Conservation (phyloP, 1,140 invertebrate genomes). For the Thaumatotibia leucotreta region DNA sequence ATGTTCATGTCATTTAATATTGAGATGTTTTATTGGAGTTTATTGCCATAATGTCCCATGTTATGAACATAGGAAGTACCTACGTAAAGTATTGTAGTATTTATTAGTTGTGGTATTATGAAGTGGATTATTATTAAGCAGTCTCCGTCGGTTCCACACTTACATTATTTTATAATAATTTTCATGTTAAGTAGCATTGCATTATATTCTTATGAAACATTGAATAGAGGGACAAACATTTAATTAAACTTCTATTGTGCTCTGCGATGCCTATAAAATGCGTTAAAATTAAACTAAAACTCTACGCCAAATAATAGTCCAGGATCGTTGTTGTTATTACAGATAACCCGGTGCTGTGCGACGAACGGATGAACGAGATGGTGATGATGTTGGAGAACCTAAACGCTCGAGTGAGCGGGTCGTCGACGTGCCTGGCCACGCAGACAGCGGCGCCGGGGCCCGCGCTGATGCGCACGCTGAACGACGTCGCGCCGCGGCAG, state of each 20-base stretch:
- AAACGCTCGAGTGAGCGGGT: conserved; percentile 82
- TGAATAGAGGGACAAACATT: no score
- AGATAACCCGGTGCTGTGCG: conserved; percentile 88
- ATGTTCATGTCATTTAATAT: no score
- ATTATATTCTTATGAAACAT: no score
- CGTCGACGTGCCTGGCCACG: conserved; percentile 75
- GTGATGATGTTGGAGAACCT: conserved; percentile 81
- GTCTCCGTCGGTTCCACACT: no score
- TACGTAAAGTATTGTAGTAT: no score
- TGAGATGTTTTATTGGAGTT: no score
- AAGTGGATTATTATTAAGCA: no score
- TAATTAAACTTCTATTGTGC: not conserved
- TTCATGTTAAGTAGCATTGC: no score
- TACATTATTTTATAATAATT: no score
- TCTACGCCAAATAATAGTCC: not conserved
- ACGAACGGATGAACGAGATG: conserved; percentile 81
- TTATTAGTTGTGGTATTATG: no score
- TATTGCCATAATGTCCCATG: no score
- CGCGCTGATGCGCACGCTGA: conserved; percentile 59
- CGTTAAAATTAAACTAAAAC: not conserved
- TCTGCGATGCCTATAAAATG: not conserved
- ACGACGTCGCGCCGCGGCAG: conserved; percentile 53
- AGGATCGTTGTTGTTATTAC: conserved; percentile 36
- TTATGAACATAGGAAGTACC: no score
- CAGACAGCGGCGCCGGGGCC: conserved; percentile 61